Percentiles rank a stretch among this genome's conserved stretches.
These are phyloP conservation scores for Melieria omissa DNA, from an alignment of 2,888 invertebrate species.

Conservation along the genomic window DNA sequence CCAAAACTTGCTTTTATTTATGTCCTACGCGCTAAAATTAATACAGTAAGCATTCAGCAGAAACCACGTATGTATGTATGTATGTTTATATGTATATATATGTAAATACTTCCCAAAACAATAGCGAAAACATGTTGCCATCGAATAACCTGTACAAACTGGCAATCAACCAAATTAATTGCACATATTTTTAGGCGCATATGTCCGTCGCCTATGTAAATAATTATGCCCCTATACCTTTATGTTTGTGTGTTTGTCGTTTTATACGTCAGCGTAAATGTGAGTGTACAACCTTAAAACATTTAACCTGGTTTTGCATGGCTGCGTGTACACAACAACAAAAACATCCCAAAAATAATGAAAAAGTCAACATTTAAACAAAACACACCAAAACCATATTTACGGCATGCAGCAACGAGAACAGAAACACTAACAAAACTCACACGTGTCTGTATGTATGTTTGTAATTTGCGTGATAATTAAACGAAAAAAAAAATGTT, in stretches of 20 bases:
- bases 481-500: conserved; percentile 11
- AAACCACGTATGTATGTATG: not conserved
- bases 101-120: too few relatives aligned
- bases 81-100: not conserved
- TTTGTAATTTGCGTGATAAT: conserved; percentile 19
- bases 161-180: too few relatives aligned
- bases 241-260: too few relatives aligned
- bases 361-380: not conserved
- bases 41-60: not conserved
- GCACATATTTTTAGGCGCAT: too few relatives aligned
- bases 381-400: conserved; percentile 5
- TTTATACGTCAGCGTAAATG: conserved; percentile 9
- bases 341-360: too few relatives aligned
- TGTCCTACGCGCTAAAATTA: too few relatives aligned
- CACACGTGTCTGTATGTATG: not conserved
- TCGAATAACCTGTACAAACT: too few relatives aligned
- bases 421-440: not conserved
- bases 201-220: too few relatives aligned
- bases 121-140: too few relatives aligned
- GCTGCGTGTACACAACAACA: too few relatives aligned
- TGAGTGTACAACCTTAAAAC: conserved; percentile 42
- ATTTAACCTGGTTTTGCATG: conserved; percentile 37
- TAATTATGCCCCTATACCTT: too few relatives aligned
- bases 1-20: too few relatives aligned
- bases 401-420: not conserved